These are phyloP conservation scores for Carassius gibelio DNA, from an alignment of 2,113 vertebrate species.

Conservation along the genomic window DNA sequence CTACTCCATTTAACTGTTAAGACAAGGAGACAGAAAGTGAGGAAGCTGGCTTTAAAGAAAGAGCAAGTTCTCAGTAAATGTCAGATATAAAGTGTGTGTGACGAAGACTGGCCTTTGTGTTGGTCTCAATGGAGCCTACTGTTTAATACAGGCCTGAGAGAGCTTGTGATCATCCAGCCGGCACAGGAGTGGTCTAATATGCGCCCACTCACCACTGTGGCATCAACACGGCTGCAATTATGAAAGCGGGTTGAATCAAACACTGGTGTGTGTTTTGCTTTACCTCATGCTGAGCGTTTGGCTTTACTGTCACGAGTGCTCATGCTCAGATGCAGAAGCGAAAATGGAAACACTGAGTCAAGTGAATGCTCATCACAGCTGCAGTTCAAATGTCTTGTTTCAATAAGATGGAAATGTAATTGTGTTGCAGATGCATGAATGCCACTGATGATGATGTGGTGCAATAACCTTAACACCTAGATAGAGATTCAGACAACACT, in stretches of 20 bases:
- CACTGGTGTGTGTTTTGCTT: conserved; percentile 30
- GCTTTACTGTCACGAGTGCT: conserved; percentile 14
- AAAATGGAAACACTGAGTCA: conserved; percentile 26
- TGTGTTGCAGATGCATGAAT: conserved; percentile 2
- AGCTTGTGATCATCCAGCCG: conserved; percentile 27
- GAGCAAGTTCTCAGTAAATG: conserved; percentile 34
- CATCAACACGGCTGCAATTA: conserved; percentile 26
- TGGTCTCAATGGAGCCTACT: conserved; percentile 17
- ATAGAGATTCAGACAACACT: background rate
- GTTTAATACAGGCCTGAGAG: conserved; percentile 20
- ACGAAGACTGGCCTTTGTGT: conserved; percentile 23
- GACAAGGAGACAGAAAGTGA: background rate
- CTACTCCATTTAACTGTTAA: conserved; percentile 11
- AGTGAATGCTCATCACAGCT: conserved; percentile 70
- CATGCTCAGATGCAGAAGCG: background rate
- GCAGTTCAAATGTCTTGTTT: conserved; percentile 85
- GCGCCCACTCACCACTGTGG: conserved; percentile 8
- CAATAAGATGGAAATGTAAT: background rate
- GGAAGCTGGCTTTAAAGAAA: conserved; percentile 22
- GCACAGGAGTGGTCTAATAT: conserved; percentile 32
- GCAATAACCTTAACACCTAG: background rate
- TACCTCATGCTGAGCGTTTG: conserved; percentile 15
- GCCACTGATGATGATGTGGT: background rate
- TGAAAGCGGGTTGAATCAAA: conserved; percentile 11
- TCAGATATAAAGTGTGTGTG: conserved; percentile 31